Percentiles rank a stretch among this genome's conserved stretches.
These are phyloP conservation scores for Tachina lurida DNA, from an alignment of 2,888 invertebrate species.

Conservation along the genomic window DNA sequence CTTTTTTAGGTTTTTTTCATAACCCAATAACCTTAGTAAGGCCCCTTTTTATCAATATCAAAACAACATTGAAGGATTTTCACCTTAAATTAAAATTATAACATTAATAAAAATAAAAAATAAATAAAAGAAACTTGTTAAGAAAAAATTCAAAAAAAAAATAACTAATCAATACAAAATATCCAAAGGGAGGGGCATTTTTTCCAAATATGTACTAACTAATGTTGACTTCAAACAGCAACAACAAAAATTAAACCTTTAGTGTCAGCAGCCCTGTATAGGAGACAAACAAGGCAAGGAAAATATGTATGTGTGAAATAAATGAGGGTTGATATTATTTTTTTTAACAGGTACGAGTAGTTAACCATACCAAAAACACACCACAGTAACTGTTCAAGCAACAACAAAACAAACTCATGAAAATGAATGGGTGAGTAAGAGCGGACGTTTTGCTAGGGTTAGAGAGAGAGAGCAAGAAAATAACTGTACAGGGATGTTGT, in stretches of 20 bases:
- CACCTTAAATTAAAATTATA: background rate
- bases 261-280: background rate
- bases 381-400: background rate
- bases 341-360: slow-evolving; percentile 43
- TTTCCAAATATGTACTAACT: slow-evolving; percentile 18
- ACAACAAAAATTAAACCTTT: slow-evolving; percentile 25
- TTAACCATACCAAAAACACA: slow-evolving; percentile 35
- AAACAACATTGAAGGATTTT: no score
- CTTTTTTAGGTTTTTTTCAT: no score
- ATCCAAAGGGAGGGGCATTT: slow-evolving; percentile 56
- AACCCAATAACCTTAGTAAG: no score
- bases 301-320: slow-evolving; percentile 27
- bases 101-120: background rate
- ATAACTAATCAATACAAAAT: slow-evolving; percentile 16
- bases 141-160: slow-evolving; percentile 33
- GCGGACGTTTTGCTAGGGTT: background rate
- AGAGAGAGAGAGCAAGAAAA: background rate
- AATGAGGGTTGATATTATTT: slow-evolving; percentile 61
- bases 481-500: slow-evolving; percentile 29
- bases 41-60: no score
- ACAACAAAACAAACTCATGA: background rate
- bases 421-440: background rate
- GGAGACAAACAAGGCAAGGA: slow-evolving; percentile 27
- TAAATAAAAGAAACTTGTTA: background rate
- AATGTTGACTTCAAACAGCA: slow-evolving; percentile 28